A percentile compares a stretch with the other conserved stretches of the same genome.
phyloP scores from a whole-genome alignment of 2,113 vertebrate species.

The Emydura subglobosa region DNA sequence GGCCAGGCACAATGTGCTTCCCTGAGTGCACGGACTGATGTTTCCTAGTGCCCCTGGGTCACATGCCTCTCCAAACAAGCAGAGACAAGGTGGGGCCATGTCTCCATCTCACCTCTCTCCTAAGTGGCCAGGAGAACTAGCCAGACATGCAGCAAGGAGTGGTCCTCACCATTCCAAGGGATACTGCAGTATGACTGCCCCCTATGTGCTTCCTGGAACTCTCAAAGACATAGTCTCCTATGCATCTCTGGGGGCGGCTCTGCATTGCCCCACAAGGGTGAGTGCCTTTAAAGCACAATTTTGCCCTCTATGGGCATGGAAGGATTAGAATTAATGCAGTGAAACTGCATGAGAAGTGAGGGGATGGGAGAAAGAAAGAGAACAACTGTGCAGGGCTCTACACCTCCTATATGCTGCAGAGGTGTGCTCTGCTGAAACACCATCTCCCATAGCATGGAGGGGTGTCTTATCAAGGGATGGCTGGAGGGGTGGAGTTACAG shows the following conservation, averaged over 20 bases:
- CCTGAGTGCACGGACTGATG: background rate
- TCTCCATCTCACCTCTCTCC: background rate
- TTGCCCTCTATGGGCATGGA: background rate
- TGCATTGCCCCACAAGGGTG: background rate
- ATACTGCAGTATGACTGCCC: background rate
- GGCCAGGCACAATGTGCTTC: background rate
- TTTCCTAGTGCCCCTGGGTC: background rate
- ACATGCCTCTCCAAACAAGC: background rate
- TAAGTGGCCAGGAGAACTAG: background rate
- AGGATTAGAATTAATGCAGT: background rate
- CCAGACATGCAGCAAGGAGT: background rate
- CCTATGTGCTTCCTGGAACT: no score
- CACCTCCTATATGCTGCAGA: background rate
- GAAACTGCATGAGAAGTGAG: no score
- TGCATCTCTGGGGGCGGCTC: background rate
- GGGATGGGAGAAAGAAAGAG: background rate
- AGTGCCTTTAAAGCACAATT: background rate
- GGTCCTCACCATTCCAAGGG: background rate
- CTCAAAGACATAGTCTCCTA: background rate
- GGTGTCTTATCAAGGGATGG: background rate
- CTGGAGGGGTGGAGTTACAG: background rate
- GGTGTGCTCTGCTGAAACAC: background rate
- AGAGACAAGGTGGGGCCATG: constrained; percentile 12
- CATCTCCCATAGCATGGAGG: background rate
- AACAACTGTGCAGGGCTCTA: background rate